Evolutionary conservation across 23 tunicate species (phyloP).

Genomic region (Trididemnum nubilum): DNA sequence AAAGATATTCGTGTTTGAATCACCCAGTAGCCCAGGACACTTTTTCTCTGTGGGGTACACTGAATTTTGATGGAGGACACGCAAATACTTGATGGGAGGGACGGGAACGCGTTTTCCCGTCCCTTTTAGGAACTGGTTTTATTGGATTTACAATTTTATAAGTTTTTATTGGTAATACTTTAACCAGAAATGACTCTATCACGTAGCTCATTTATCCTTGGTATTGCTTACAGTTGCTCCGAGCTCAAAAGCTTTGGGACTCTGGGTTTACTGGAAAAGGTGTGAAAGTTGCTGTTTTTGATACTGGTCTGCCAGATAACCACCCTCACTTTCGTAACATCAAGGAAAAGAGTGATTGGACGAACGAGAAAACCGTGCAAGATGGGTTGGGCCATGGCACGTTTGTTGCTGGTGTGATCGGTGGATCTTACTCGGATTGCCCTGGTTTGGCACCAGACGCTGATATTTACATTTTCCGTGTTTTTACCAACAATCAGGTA

Average conservation of each 20-base stretch:
- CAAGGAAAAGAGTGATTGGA: slow-evolving; percentile 95
- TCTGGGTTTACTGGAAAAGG: slow-evolving; percentile 92
- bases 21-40: too few relatives aligned
- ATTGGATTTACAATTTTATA: too few relatives aligned
- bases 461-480: slow-evolving; percentile 89
- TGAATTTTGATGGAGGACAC: too few relatives aligned
- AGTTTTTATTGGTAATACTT: too few relatives aligned
- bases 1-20: too few relatives aligned
- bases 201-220: too few relatives aligned
- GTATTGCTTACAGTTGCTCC: slow-evolving; percentile 64
- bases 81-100: too few relatives aligned
- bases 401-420: slow-evolving; percentile 98
- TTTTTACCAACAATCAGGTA: slow-evolving; percentile 96
- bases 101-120: too few relatives aligned
- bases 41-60: too few relatives aligned
- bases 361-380: slow-evolving; percentile 87
- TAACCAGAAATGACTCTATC: too few relatives aligned
- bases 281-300: slow-evolving; percentile 96
- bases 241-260: slow-evolving; percentile 80
- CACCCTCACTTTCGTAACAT: slow-evolving; percentile 89
- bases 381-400: slow-evolving; percentile 99
- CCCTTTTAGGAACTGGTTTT: too few relatives aligned
- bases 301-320: slow-evolving; percentile 87
- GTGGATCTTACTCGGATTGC: slow-evolving; percentile 74
- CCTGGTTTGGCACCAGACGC: slow-evolving; percentile 98